Percentiles rank a stretch among this genome's conserved stretches.
phyloP scores from a whole-genome alignment of 2,888 invertebrate species.

The Volucella inflata region DNA sequence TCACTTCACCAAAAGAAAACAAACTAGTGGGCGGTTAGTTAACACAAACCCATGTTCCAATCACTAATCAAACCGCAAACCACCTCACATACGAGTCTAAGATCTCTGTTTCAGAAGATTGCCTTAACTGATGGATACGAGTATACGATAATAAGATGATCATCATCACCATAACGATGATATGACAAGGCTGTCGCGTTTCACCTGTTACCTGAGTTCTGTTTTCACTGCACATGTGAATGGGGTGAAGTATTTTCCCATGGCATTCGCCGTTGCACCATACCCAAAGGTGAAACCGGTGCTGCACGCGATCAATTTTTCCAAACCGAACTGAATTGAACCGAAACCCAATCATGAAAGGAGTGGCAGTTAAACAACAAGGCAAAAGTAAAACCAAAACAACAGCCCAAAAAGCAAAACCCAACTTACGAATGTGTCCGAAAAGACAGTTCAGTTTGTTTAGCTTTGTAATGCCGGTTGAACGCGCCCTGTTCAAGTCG shows the following conservation, averaged over 20 bases:
- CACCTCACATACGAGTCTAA: conserved; percentile 14
- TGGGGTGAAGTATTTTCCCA: conserved; percentile 62
- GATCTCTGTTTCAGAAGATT: neutral
- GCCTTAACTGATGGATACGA: conserved; percentile 31
- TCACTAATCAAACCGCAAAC: conserved; percentile 44
- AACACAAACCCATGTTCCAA: conserved; percentile 37
- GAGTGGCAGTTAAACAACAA: conserved; percentile 29
- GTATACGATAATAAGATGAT: conserved; percentile 52
- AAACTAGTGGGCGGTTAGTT: conserved; percentile 58
- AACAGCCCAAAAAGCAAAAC: neutral
- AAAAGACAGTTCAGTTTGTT: conserved; percentile 35
- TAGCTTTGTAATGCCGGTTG: neutral
- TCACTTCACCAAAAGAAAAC: conserved; percentile 30
- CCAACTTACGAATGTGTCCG: conserved; percentile 24
- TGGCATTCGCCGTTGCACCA: conserved; percentile 62
- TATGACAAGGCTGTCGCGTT: conserved; percentile 27
- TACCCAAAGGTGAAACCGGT: conserved; percentile 55
- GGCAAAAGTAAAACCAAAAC: neutral
- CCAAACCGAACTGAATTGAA: neutral
- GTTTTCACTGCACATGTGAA: conserved; percentile 46
- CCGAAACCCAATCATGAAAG: conserved; percentile 5
- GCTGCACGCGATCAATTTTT: conserved; percentile 55
- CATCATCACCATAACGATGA: conserved; percentile 29
- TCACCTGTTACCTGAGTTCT: conserved; percentile 13
- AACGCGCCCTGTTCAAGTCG: conserved; percentile 28